Percentiles rank a stretch among this genome's conserved stretches.
Conservation (phyloP, 2,888 invertebrate species). For the Noctuana brunneofusca region DNA sequence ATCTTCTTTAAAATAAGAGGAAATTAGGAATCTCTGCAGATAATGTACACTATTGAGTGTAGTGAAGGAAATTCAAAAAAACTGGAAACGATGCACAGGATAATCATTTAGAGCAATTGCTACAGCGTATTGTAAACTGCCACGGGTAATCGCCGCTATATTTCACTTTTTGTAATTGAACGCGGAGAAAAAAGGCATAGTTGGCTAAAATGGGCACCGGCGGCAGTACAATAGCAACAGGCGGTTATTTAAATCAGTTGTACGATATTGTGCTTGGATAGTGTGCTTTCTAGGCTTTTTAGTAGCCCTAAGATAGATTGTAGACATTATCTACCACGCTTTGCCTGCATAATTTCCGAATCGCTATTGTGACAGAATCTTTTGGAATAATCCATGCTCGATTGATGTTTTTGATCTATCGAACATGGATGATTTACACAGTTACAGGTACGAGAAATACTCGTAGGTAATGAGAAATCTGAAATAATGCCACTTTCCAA, state of each 20-base stretch:
- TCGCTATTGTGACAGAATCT: not conserved
- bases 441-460: too few species aligned
- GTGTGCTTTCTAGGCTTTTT: slow-evolving; percentile 8
- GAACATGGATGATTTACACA: too few species aligned
- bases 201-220: slow-evolving; percentile 36
- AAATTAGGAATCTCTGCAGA: too few species aligned
- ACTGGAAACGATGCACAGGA: slow-evolving; percentile 6
- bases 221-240: slow-evolving; percentile 48
- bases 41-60: too few species aligned
- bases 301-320: not conserved
- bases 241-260: slow-evolving; percentile 51
- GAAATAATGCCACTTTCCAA: slow-evolving; percentile 23
- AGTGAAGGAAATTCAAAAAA: too few species aligned
- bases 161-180: slow-evolving; percentile 32
- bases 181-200: slow-evolving; percentile 31
- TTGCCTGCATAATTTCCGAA: not conserved
- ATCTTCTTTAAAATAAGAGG: too few species aligned
- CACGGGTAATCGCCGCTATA: slow-evolving; percentile 27
- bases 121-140: slow-evolving; percentile 23
- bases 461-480: slow-evolving; percentile 4
- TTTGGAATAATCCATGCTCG: too few species aligned
- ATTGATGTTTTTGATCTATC: too few species aligned
- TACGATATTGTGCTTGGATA: slow-evolving; percentile 32
- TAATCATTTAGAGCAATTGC: slow-evolving; percentile 16
- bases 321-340: not conserved